phyloP scores from a whole-genome alignment of 35 echinoderm and acorn worm genomes.

The Antedon bifida region DNA sequence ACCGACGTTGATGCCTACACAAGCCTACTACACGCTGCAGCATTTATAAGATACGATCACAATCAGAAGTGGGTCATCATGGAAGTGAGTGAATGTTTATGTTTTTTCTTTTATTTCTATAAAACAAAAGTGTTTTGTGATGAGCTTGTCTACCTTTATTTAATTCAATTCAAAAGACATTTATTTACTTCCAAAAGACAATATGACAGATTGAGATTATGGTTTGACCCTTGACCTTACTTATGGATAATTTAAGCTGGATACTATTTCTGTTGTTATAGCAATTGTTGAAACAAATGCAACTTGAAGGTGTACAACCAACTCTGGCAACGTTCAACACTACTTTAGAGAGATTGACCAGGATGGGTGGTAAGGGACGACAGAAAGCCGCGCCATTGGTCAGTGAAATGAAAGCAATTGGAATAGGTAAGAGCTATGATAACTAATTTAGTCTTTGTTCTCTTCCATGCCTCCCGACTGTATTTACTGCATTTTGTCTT shows the following conservation, averaged over 20 bases:
- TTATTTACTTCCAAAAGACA: too few relatives aligned
- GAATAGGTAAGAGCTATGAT: constrained; percentile 76
- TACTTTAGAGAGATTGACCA: constrained; percentile 23
- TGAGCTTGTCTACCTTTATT: too few relatives aligned
- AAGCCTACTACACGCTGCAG: constrained; percentile 43
- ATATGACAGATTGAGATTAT: too few relatives aligned
- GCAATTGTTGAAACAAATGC: constrained; percentile 89
- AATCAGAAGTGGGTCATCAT: constrained; percentile 60
- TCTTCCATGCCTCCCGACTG: too few relatives aligned
- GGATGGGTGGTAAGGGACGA: constrained; percentile 54
- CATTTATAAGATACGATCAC: constrained; percentile 41
- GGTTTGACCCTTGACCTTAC: too few relatives aligned
- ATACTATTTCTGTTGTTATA: constrained; percentile 8
- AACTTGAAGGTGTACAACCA: constrained; percentile 49
- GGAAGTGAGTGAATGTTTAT: constrained; percentile 25
- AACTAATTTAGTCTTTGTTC: too few relatives aligned
- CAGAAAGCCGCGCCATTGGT: constrained; percentile 34
- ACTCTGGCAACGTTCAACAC: constrained; percentile 66
- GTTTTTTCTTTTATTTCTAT: too few relatives aligned
- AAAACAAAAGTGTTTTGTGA: too few relatives aligned
- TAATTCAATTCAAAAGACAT: too few relatives aligned
- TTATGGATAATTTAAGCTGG: too few relatives aligned
- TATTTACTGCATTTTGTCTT: too few relatives aligned
- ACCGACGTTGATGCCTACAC: constrained; percentile 56
- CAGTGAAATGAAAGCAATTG: constrained; percentile 75